A percentile compares a stretch with the other conserved stretches of the same genome.
Conservation (phyloP, 2,888 invertebrate species). For the Unio delphinus region DNA sequence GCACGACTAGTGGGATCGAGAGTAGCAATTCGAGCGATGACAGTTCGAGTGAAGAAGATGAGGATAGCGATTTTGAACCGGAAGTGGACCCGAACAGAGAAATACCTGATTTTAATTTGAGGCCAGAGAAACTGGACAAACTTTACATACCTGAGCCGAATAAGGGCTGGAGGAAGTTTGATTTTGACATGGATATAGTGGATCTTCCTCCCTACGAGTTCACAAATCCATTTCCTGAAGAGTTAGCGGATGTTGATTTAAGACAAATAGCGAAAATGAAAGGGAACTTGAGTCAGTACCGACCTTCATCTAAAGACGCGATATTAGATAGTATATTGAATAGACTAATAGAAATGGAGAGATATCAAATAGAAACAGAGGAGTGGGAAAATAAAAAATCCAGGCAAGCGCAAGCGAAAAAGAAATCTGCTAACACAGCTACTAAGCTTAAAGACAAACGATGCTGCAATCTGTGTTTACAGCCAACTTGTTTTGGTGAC, state of each 20-base stretch:
- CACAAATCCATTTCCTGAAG: slow-evolving; percentile 46
- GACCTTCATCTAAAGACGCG: slow-evolving; percentile 24
- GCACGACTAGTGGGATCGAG: slow-evolving; percentile 52
- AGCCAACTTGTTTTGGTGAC: slow-evolving; percentile 61
- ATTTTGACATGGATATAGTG: slow-evolving; percentile 58
- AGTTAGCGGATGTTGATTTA: slow-evolving; percentile 46
- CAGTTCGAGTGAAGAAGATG: slow-evolving; percentile 39
- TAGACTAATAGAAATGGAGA: slow-evolving; percentile 55
- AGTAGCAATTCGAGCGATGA: slow-evolving; percentile 42
- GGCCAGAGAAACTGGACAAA: slow-evolving; percentile 61
- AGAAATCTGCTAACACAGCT: slow-evolving; percentile 34
- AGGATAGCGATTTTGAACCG: slow-evolving; percentile 48
- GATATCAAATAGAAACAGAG: slow-evolving; percentile 53
- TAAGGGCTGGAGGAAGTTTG: slow-evolving; percentile 56
- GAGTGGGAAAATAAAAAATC: slow-evolving; percentile 53
- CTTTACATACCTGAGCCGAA: slow-evolving; percentile 55
- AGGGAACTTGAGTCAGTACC: slow-evolving; percentile 49
- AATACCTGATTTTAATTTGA: slow-evolving; percentile 50
- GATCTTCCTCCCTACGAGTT: slow-evolving; percentile 57
- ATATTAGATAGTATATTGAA: slow-evolving; percentile 45
- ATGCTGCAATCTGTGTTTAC: slow-evolving; percentile 58
- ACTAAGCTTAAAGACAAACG: slow-evolving; percentile 44
- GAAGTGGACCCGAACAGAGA: slow-evolving; percentile 40
- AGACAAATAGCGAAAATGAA: slow-evolving; percentile 45
- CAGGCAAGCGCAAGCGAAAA: slow-evolving; percentile 33